phyloP scores from a whole-genome alignment of 2,888 invertebrate species.

The Halocaridina rubra region DNA sequence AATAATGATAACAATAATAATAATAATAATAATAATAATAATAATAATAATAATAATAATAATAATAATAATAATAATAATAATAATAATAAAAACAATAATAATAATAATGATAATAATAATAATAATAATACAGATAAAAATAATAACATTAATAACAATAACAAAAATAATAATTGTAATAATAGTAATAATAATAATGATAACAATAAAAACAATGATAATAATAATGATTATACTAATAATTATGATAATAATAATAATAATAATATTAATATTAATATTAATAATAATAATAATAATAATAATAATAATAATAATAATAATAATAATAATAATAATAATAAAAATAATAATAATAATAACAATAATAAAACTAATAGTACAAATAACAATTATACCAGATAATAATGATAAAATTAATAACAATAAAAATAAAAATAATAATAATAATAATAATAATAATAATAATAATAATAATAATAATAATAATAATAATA shows the following conservation, averaged over 20 bases:
- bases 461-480: too few relatives aligned
- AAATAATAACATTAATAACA: background rate
- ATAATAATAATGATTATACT: background rate
- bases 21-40: background rate
- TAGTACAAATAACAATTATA: too few relatives aligned
- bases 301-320: background rate
- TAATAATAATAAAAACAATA: background rate
- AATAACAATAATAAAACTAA: too few relatives aligned
- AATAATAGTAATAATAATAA: too few relatives aligned
- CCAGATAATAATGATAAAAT: too few relatives aligned
- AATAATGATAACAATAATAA: background rate
- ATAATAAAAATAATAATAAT: too few relatives aligned
- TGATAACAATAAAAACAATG: too few relatives aligned
- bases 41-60: background rate
- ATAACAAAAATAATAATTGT: background rate
- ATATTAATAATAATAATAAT: background rate
- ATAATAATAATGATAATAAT: background rate
- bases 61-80: background rate
- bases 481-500: too few relatives aligned
- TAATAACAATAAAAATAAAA: too few relatives aligned
- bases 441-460: too few relatives aligned
- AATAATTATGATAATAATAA: background rate
- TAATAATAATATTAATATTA: background rate
- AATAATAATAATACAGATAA: background rate
- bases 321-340: background rate